Conservation (phyloP, 2,797 vertebrate species). For the Gastrophryne carolinensis region DNA sequence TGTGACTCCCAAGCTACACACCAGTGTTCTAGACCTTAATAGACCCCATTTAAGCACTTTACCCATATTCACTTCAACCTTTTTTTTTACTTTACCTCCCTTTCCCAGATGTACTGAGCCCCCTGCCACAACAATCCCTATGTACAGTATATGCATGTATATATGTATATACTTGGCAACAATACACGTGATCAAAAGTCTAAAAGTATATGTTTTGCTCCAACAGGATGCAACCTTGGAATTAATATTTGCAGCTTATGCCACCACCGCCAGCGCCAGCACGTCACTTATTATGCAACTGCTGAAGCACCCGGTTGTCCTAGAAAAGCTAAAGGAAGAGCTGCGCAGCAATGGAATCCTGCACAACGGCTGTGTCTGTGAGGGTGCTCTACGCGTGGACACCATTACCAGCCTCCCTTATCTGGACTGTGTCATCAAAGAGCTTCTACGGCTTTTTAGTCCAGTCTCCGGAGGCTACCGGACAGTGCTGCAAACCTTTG, state of each 20-base stretch:
- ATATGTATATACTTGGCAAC: too few relatives aligned
- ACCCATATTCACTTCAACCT: too few relatives aligned
- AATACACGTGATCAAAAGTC: too few relatives aligned
- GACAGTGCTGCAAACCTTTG: slow-evolving; percentile 95
- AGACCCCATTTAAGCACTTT: too few relatives aligned
- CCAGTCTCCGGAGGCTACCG: slow-evolving; percentile 93
- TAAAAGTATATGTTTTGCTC: background rate
- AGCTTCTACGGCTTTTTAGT: slow-evolving; percentile 91
- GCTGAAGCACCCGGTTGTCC: slow-evolving; percentile 83
- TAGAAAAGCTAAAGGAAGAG: slow-evolving; percentile 92
- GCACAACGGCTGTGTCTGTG: slow-evolving; percentile 87
- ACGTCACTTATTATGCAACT: slow-evolving; percentile 97
- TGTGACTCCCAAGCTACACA: too few relatives aligned
- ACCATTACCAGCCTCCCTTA: slow-evolving; percentile 84
- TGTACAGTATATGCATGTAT: too few relatives aligned
- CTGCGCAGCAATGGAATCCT: slow-evolving; percentile 83
- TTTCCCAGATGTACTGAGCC: too few relatives aligned
- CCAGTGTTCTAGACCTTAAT: too few relatives aligned
- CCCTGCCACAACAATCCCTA: too few relatives aligned
- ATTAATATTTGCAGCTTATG: slow-evolving; percentile 92
- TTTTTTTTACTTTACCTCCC: too few relatives aligned
- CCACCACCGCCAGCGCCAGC: slow-evolving; percentile 92
- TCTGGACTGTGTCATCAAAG: slow-evolving; percentile 97
- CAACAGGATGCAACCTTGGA: slow-evolving; percentile 83
- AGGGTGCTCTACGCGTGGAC: slow-evolving; percentile 84